phyloP scores from a whole-genome alignment of 2,888 invertebrate genomes.

The Tryphoninae sp. region DNA sequence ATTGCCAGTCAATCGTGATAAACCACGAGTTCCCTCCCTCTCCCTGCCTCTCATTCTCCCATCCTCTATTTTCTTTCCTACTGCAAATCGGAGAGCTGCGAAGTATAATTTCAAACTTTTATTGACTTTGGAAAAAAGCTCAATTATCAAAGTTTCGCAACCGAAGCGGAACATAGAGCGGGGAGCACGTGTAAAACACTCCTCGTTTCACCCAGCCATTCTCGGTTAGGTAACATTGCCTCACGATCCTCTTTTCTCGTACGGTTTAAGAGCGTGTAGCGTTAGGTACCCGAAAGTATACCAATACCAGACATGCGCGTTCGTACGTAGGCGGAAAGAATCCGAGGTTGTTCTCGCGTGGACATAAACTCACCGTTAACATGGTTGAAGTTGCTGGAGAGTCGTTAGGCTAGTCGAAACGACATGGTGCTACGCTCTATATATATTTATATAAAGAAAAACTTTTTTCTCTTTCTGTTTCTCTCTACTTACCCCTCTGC shows the following conservation, averaged over 20 bases:
- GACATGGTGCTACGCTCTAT: slow-evolving; percentile 9
- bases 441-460: slow-evolving; percentile 10
- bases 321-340: slow-evolving; percentile 25
- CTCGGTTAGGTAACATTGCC: not conserved
- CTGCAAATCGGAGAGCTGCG: slow-evolving; percentile 21
- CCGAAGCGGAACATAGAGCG: not conserved
- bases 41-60: slow-evolving; percentile 15
- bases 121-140: slow-evolving; percentile 37
- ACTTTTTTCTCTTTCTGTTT: not conserved
- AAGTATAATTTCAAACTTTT: slow-evolving; percentile 32
- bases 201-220: slow-evolving; percentile 21
- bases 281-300: slow-evolving; percentile 19
- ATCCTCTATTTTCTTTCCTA: slow-evolving; percentile 53
- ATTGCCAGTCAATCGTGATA: slow-evolving; percentile 23
- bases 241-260: slow-evolving; percentile 7
- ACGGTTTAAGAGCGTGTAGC: not conserved
- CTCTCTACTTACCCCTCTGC: slow-evolving; percentile 12
- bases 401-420: slow-evolving; percentile 40
- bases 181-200: slow-evolving; percentile 16
- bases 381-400: slow-evolving; percentile 33
- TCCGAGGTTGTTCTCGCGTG: slow-evolving; percentile 26
- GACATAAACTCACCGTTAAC: slow-evolving; percentile 34
- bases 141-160: slow-evolving; percentile 43
- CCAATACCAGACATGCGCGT: slow-evolving; percentile 20
- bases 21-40: slow-evolving; percentile 2